A percentile compares a stretch with the other conserved stretches of the same genome.
Conservation (phyloP, 2,797 vertebrate species). For the Pseudochromis fuscus region DNA sequence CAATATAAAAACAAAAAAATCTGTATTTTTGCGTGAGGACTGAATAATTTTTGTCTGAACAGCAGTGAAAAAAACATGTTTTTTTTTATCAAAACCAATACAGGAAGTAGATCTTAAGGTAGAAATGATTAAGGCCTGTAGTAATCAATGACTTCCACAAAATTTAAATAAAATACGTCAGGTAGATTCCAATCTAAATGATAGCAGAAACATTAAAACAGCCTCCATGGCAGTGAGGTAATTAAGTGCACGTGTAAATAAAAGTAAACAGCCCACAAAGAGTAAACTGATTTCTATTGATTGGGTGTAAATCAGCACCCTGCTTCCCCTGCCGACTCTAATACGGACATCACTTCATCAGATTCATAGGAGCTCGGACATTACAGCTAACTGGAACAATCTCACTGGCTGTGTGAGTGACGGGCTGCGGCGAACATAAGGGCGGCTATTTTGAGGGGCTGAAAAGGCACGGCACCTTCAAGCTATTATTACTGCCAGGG, state of each 20-base stretch:
- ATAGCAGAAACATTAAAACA: not conserved
- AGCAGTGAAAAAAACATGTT: too few species aligned
- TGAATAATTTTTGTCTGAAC: too few species aligned
- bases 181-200: not conserved
- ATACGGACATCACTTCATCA: slow-evolving; percentile 26
- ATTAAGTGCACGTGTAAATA: slow-evolving; percentile 30
- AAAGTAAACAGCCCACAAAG: slow-evolving; percentile 14
- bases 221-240: not conserved
- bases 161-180: not conserved
- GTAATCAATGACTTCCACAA: not conserved
- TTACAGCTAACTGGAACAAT: slow-evolving; percentile 26
- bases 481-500: slow-evolving; percentile 73
- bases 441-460: slow-evolving; percentile 83
- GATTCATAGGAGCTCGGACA: slow-evolving; percentile 11
- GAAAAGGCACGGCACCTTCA: slow-evolving; percentile 41
- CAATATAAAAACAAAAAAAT: not conserved
- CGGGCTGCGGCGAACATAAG: slow-evolving; percentile 18
- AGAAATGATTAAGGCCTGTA: not conserved
- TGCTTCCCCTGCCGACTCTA: slow-evolving; percentile 4
- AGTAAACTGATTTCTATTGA: slow-evolving; percentile 26
- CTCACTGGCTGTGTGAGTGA: slow-evolving; percentile 30
- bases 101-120: not conserved
- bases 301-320: slow-evolving; percentile 9
- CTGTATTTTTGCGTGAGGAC: not conserved
- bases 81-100: not conserved